Percentiles rank a stretch among this genome's conserved stretches.
Evolutionary conservation across 1,140 invertebrate genomes (phyloP).

Genomic region (Neocloeon triangulifer): DNA sequence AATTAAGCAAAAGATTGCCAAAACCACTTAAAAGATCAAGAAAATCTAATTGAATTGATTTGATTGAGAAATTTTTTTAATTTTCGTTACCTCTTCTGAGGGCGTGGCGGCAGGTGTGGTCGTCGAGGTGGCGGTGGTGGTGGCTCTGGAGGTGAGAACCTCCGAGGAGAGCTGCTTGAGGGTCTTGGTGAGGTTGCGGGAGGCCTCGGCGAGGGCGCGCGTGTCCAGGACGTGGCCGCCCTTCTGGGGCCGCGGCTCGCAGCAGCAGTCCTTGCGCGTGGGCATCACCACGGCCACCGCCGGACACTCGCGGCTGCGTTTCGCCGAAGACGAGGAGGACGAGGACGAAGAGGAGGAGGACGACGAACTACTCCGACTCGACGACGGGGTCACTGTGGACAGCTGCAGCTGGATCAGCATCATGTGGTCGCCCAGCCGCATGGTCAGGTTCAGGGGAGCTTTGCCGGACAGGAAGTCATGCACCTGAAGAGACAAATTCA

Average conservation of each 20-base stretch:
- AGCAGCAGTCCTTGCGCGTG: conserved; percentile 4
- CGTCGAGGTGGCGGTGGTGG: neutral
- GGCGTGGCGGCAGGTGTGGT: neutral
- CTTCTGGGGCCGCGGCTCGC: conserved; percentile 10
- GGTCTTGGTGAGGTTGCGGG: conserved; percentile 75
- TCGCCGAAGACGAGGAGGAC: conserved; percentile 2
- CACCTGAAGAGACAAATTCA: conserved; percentile 33
- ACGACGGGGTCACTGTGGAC: conserved; percentile 42
- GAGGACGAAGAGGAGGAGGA: conserved; percentile 10
- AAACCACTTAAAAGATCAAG: no score
- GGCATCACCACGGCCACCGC: neutral
- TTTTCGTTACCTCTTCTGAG: neutral
- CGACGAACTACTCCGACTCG: conserved; percentile 9
- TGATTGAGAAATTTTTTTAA: neutral
- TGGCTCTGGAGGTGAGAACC: conserved; percentile 49
- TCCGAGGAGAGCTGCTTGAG: conserved; percentile 74
- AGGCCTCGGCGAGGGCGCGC: conserved; percentile 62
- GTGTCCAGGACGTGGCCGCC: conserved; percentile 36
- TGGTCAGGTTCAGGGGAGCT: conserved; percentile 78
- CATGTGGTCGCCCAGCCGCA: conserved; percentile 87
- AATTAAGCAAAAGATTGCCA: no score
- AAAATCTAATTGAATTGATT: no score
- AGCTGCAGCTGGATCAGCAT: conserved; percentile 88
- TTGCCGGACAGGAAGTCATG: conserved; percentile 87
- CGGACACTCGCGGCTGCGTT: no score